Conservation (phyloP, 2,888 invertebrate genomes). For the Ametastegia equiseti region DNA sequence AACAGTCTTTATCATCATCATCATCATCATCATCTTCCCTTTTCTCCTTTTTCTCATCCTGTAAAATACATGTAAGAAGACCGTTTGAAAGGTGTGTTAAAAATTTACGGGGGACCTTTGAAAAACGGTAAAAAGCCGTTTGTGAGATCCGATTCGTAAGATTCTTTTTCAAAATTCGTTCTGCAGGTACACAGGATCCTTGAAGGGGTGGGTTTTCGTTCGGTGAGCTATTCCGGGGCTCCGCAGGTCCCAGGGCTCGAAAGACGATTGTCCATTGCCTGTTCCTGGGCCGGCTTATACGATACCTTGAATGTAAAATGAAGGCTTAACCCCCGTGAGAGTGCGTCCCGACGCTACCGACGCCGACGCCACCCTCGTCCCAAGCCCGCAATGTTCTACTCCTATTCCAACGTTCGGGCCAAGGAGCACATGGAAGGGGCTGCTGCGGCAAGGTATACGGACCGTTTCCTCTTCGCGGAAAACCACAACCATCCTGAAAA, state of each 20-base stretch:
- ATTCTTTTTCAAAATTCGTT: background rate
- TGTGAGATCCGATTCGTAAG: background rate
- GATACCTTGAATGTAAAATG: constrained; percentile 65
- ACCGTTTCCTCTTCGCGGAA: constrained; percentile 33
- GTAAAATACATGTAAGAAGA: background rate
- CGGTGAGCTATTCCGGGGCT: background rate
- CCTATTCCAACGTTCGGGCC: too few species aligned
- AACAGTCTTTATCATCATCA: background rate
- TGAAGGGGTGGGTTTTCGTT: constrained; percentile 2
- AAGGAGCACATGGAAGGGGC: constrained; percentile 52
- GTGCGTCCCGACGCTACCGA: constrained; percentile 21
- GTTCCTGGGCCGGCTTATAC: constrained; percentile 59
- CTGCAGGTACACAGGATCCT: too few species aligned
- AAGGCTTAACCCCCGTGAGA: constrained; percentile 57
- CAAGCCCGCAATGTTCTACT: constrained; percentile 24
- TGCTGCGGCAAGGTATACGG: constrained; percentile 51
- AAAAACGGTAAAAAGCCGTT: background rate
- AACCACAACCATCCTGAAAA: constrained; percentile 33
- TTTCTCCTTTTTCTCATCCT: background rate
- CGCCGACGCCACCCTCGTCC: too few species aligned
- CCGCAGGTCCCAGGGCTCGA: background rate
- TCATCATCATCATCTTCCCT: too few species aligned
- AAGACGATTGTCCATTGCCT: constrained; percentile 65
- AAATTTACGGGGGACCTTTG: background rate
- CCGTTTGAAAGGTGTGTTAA: background rate